Conservation (phyloP, 2,113 vertebrate species). For the Sinocyclocheilus anshuiensis region DNA sequence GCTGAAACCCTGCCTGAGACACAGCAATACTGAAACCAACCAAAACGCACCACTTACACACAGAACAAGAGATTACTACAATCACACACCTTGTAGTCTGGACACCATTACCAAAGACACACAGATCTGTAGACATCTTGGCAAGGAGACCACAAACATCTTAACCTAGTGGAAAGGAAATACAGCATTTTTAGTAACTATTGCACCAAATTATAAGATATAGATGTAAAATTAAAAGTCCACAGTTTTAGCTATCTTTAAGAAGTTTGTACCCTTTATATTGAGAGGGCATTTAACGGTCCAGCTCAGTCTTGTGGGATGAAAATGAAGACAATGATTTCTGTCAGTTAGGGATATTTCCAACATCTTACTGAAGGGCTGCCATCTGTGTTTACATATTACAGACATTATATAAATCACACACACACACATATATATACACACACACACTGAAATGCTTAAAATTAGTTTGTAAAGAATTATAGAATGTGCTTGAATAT, state of each 20-base stretch:
- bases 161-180: constrained; percentile 56
- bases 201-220: constrained; percentile 14
- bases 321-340: not conserved
- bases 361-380: constrained; percentile 31
- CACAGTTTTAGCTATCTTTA: not conserved
- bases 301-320: not conserved
- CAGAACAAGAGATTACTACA: not conserved
- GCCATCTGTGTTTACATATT: constrained; percentile 15
- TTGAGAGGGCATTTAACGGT: constrained; percentile 28
- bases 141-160: constrained; percentile 60
- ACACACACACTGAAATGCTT: too few relatives aligned
- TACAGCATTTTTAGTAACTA: constrained; percentile 26
- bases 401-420: not conserved
- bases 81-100: constrained; percentile 68
- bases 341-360: not conserved
- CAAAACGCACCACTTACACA: not conserved
- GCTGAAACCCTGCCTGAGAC: constrained; percentile 72
- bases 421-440: too few relatives aligned
- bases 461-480: too few relatives aligned
- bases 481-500: too few relatives aligned
- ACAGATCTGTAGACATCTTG: constrained; percentile 67
- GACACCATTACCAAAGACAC: constrained; percentile 66
- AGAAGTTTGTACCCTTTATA: constrained; percentile 16
- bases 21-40: constrained; percentile 15
- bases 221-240: not conserved